These are phyloP conservation scores for Dermatemys mawii DNA, from an alignment of 2,113 vertebrate genomes.

Conservation along the genomic window DNA sequence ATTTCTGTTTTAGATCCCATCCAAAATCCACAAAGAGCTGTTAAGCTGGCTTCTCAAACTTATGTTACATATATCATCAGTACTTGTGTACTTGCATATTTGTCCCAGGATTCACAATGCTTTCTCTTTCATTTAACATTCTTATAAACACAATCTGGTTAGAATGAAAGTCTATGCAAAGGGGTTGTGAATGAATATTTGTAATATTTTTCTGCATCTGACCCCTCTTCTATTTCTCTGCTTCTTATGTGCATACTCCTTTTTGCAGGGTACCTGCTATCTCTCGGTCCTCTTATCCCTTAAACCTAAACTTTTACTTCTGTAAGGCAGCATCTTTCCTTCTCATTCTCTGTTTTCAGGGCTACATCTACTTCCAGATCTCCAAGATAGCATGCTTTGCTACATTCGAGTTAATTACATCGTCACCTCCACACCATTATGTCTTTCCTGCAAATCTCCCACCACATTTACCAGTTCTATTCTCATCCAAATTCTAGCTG, in stretches of 20 bases:
- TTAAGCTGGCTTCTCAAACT: neutral
- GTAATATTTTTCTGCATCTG: neutral
- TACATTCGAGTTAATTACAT: neutral
- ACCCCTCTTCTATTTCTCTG: neutral
- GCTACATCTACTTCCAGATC: neutral
- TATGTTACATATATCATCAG: neutral
- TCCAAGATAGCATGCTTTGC: neutral
- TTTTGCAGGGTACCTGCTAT: neutral
- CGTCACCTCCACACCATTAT: neutral
- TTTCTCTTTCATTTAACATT: neutral
- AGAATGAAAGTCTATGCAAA: neutral
- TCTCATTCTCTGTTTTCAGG: neutral
- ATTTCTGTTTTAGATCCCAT: neutral
- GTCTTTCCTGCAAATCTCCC: neutral
- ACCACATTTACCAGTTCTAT: neutral
- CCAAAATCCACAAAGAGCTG: neutral
- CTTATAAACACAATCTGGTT: neutral
- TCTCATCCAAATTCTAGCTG: neutral
- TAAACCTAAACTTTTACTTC: neutral
- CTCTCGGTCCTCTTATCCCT: neutral
- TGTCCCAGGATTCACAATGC: neutral
- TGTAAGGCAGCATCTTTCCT: neutral
- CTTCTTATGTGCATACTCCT: neutral
- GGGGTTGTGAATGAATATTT: neutral
- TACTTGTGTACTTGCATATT: neutral